Base-by-base conservation (phyloP, 1,140 invertebrate genomes). In the Armadillidium nasatum region DNA sequence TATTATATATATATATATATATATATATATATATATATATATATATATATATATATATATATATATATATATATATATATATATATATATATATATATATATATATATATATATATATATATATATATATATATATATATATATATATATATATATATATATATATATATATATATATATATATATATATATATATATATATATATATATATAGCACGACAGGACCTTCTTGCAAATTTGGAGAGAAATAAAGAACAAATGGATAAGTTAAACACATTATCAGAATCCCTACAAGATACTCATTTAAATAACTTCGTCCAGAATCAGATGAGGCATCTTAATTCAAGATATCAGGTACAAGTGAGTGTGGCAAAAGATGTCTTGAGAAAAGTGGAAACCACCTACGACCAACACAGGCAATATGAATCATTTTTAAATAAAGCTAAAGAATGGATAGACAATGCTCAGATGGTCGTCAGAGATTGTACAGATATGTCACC, bases 331-430 rank as follows among this genome's bases (percentile, higher is more conserved):
- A 76, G 81, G 11, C 81, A 82, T 66, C 73, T 82, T 3, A 80
- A 76, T 69, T 82, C 81, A 10, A 23, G 81, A 13, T 79, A 82
- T 60, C 81, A 82, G 69, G 91, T 94, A 0, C 90, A 95, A 83
- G 88, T 95, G 0, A 95, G 96, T 83, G 87, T 95, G 79, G 94
- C 92, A 0, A 96, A 95, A 85, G 95, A 97, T 85, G 93, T 97
- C 0, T 83, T 96, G 43, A 95, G 94, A 82, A 96, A 96, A 85
- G 93, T 96, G 11, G 92, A 96, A 86, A 93, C 91, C 0, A 96
- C 96, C 84, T 88, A 90, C 13, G 90, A 94, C 79, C 93, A 96
- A 83, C 95, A 97, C 85, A 87, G 91, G 79, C 89, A 92, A 80
- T 97, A 94, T 83, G 90, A 92, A 77, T 87, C 89, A 44, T 92